phyloP scores from a whole-genome alignment of 2,113 vertebrate genomes.

The Corythaeola cristata region DNA sequence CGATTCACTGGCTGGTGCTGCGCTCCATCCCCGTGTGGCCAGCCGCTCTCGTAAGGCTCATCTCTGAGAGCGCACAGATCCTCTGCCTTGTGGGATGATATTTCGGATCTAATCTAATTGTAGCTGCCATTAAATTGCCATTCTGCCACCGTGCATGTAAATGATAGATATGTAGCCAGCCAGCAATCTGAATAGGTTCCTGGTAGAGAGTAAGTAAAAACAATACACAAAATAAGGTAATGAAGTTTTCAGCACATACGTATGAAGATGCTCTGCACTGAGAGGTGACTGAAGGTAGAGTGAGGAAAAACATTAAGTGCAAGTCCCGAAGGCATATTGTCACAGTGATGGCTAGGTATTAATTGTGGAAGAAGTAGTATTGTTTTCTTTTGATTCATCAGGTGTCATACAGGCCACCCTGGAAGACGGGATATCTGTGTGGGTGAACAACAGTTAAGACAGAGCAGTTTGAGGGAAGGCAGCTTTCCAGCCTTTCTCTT shows the following conservation, averaged over 20 bases:
- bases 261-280: not conserved
- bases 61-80: not conserved
- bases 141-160: not conserved
- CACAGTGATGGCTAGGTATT: not conserved
- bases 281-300: not conserved
- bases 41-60: not conserved
- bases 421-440: not conserved
- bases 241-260: not conserved
- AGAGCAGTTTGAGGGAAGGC: not conserved
- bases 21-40: fast-evolving
- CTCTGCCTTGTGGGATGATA: not conserved
- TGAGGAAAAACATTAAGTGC: not conserved
- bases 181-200: not conserved
- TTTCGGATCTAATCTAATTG: not conserved
- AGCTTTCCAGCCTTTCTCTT: not conserved
- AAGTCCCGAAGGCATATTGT: not conserved
- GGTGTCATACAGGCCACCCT: not conserved
- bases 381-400: not conserved
- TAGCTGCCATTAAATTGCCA: not conserved
- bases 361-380: not conserved
- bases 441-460: not conserved
- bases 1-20: not conserved
- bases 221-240: not conserved
- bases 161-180: not conserved
- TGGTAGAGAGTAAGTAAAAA: not conserved